Evolutionary conservation across 2,888 invertebrate genomes (phyloP).

Genomic region (Halictus ligatus): DNA sequence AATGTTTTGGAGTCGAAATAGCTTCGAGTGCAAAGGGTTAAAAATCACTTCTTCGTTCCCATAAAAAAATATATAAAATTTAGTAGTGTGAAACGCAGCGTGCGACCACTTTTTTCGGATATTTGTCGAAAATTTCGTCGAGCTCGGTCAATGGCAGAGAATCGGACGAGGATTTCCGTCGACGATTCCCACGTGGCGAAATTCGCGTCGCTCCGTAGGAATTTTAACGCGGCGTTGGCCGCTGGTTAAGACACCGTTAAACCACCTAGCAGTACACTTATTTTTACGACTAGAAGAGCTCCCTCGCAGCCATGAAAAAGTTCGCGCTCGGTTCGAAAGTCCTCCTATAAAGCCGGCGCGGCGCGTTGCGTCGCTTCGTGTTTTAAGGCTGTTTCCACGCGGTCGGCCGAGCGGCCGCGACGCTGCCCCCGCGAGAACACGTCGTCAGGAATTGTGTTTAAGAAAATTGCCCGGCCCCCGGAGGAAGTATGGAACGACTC

Average conservation of each 20-base stretch:
- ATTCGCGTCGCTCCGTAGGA: constrained; percentile 35
- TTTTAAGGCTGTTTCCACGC: constrained; percentile 49
- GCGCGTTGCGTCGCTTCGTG: constrained; percentile 20
- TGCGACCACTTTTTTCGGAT: too few relatives aligned
- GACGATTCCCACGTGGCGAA: background rate
- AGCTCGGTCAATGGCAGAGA: too few relatives aligned
- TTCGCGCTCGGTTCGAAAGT: constrained; percentile 62
- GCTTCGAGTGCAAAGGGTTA: too few relatives aligned
- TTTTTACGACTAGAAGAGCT: constrained; percentile 63
- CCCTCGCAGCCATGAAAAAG: constrained; percentile 55
- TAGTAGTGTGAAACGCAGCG: too few relatives aligned
- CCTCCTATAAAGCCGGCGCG: constrained; percentile 59
- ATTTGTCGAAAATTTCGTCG: too few relatives aligned
- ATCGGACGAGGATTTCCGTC: background rate
- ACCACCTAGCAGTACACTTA: constrained; percentile 66
- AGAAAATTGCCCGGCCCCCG: constrained; percentile 50
- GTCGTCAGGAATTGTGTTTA: constrained; percentile 53
- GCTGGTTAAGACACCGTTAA: constrained; percentile 69
- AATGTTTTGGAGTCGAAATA: too few relatives aligned
- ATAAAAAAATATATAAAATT: too few relatives aligned
- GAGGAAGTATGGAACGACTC: constrained; percentile 20
- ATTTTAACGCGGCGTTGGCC: constrained; percentile 57
- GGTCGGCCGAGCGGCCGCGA: background rate
- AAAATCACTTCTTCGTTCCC: too few relatives aligned
- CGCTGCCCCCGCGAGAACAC: constrained; percentile 1